Percentiles rank a stretch among this genome's conserved stretches.
Evolutionary conservation across 92 coral and sea anemone genomes (phyloP).

Genomic region (Epizoanthus ramosus): DNA sequence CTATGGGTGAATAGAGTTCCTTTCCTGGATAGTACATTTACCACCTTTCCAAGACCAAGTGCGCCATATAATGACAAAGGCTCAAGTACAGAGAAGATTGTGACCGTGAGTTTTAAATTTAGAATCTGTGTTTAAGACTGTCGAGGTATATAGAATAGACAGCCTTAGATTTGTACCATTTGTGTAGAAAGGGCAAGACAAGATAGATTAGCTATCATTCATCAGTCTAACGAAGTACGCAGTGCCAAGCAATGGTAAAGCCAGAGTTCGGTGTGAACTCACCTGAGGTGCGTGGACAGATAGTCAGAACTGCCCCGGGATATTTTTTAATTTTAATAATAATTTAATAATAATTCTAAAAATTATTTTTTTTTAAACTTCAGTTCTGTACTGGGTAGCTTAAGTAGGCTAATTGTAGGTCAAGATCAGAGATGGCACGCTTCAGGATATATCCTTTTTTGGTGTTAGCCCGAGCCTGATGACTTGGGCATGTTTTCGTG

Average conservation of each 20-base stretch:
- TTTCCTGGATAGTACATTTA: no score
- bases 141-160: no score
- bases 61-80: no score
- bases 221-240: background rate
- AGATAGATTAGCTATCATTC: background rate
- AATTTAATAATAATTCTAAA: no score
- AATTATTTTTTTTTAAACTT: background rate
- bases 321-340: background rate
- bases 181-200: background rate
- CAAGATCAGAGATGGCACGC: background rate
- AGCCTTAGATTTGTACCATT: no score
- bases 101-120: no score
- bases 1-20: no score
- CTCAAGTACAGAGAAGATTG: no score
- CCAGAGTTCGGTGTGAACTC: background rate
- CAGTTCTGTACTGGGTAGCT: constrained; percentile 7
- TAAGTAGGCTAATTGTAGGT: constrained; percentile 8
- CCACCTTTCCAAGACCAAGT: no score
- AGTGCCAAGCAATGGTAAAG: background rate
- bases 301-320: background rate
- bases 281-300: background rate
- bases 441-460: background rate
- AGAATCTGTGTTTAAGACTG: no score
- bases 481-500: background rate
- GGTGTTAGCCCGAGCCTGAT: background rate